Percentiles rank a stretch among this genome's conserved stretches.
Conservation (phyloP, 2,797 vertebrate species). For the Iguana delicatissima region DNA sequence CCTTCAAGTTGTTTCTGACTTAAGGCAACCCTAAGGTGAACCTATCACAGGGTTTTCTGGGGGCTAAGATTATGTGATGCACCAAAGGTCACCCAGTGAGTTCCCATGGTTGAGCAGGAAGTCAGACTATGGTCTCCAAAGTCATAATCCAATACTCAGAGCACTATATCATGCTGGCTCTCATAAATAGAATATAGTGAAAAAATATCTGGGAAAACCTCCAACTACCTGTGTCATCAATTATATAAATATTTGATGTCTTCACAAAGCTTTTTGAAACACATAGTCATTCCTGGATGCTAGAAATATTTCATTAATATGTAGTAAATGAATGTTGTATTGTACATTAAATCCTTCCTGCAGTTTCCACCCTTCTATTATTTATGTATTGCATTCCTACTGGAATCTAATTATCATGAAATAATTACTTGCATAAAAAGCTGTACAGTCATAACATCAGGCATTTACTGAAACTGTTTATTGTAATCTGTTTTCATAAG, state of each 20-base stretch:
- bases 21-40: no score
- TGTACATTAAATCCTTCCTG: neutral
- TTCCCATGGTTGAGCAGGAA: no score
- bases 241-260: neutral
- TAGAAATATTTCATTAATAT: neutral
- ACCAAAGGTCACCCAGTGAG: no score
- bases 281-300: neutral
- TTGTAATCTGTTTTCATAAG: neutral
- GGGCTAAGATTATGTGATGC: no score
- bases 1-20: no score
- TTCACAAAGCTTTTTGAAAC: neutral
- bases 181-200: neutral
- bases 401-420: constrained; percentile 2
- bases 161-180: no score
- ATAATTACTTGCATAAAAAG: neutral
- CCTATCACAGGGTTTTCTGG: no score
- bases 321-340: neutral
- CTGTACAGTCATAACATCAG: neutral
- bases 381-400: neutral
- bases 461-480: neutral
- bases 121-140: no score
- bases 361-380: neutral
- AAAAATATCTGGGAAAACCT: neutral
- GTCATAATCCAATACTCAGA: no score
- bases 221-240: neutral